These are phyloP conservation scores for Nephrocerus scutellatus DNA, from an alignment of 2,888 invertebrate genomes.

Conservation along the genomic window DNA sequence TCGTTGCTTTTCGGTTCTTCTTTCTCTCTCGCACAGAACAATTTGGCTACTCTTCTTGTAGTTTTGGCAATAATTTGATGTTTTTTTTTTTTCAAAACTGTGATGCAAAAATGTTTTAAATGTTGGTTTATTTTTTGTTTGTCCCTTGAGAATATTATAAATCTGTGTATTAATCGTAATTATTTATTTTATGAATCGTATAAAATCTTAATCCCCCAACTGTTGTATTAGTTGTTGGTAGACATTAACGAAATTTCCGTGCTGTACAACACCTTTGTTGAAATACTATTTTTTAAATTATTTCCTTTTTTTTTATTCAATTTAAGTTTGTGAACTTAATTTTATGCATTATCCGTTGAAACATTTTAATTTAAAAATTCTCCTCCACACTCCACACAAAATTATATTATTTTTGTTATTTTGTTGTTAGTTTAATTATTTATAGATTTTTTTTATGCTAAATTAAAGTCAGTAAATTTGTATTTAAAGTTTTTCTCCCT, in stretches of 20 bases:
- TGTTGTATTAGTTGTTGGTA: too few species aligned
- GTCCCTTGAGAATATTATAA: conserved; percentile 5
- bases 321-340: neutral
- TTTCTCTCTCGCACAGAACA: neutral
- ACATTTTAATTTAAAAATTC: neutral
- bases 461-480: too few species aligned
- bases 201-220: too few species aligned
- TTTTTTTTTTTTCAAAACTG: conserved; percentile 20
- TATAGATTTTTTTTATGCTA: conserved; percentile 7
- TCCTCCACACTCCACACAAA: neutral
- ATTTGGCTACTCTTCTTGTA: conserved; percentile 10
- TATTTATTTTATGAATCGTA: too few species aligned
- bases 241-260: too few species aligned
- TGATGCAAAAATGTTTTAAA: conserved; percentile 14
- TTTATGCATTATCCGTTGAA: conserved; percentile 14
- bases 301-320: conserved; percentile 5
- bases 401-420: conserved; percentile 10
- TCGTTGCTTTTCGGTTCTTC: neutral
- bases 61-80: conserved; percentile 12
- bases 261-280: neutral
- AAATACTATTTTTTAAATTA: neutral
- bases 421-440: conserved; percentile 17
- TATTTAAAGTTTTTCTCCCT: conserved; percentile 7
- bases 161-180: neutral
- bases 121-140: conserved; percentile 4